Percentiles rank a stretch among this genome's conserved stretches.
Conservation (phyloP, 2,113 vertebrate genomes). For the Cololabis saira region DNA sequence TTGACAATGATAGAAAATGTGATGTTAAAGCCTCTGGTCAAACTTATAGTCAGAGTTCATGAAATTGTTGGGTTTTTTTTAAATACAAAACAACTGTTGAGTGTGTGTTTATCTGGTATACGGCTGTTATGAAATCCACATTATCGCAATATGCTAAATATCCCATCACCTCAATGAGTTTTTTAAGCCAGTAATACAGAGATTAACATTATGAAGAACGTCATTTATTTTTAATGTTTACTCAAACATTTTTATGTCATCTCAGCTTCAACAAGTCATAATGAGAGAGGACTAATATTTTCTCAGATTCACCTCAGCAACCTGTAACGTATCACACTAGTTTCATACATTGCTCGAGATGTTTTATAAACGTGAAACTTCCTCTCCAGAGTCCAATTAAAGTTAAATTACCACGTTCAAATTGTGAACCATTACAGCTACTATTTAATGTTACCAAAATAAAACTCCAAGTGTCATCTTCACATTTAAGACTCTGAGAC, state of each 20-base stretch:
- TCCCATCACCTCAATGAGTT: not conserved
- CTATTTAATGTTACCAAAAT: too few relatives aligned
- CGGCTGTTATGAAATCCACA: slow-evolving; percentile 26
- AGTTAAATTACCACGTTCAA: too few relatives aligned
- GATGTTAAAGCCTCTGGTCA: too few relatives aligned
- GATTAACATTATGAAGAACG: not conserved
- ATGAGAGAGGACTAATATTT: not conserved
- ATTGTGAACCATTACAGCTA: too few relatives aligned
- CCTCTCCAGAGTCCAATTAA: too few relatives aligned
- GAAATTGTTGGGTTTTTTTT: too few relatives aligned
- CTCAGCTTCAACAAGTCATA: not conserved
- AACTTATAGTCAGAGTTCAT: too few relatives aligned
- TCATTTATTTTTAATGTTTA: not conserved
- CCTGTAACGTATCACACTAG: not conserved
- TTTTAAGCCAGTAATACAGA: not conserved
- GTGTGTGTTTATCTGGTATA: slow-evolving; percentile 1
- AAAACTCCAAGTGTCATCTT: too few relatives aligned
- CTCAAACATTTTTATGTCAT: not conserved
- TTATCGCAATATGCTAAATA: slow-evolving; percentile 11
- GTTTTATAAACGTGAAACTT: too few relatives aligned
- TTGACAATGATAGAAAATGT: too few relatives aligned
- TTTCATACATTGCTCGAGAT: not conserved
- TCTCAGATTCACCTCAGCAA: slow-evolving; percentile 14
- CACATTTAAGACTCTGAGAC: not conserved
- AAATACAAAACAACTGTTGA: not conserved